These are phyloP conservation scores for Leucoraja ocellata DNA, from an alignment of 2,797 vertebrate species.

Conservation along the genomic window DNA sequence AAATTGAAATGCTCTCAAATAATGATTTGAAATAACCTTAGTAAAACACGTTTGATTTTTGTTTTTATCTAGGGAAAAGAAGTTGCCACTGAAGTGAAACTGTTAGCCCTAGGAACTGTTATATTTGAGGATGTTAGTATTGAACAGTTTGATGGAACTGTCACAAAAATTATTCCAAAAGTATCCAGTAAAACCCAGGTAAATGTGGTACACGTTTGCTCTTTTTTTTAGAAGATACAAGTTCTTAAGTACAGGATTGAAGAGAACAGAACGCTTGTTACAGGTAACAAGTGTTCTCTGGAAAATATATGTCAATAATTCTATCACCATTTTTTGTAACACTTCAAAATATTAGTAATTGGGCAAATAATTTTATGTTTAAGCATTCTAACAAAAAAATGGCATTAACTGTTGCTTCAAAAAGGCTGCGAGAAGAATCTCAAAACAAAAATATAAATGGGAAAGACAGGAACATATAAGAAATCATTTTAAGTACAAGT, in stretches of 20 bases:
- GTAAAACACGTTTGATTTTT: neutral
- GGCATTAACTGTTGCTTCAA: no score
- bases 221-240: neutral
- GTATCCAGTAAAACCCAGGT: slow-evolving; percentile 97
- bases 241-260: neutral
- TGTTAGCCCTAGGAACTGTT: slow-evolving; percentile 93
- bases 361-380: neutral
- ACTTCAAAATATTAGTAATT: no score
- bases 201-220: slow-evolving; percentile 28
- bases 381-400: neutral
- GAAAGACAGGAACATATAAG: neutral
- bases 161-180: slow-evolving; percentile 96
- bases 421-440: neutral
- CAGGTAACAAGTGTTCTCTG: no score
- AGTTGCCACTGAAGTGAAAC: slow-evolving; percentile 93
- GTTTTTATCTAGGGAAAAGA: slow-evolving; percentile 79
- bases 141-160: slow-evolving; percentile 95
- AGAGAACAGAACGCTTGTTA: neutral
- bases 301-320: neutral
- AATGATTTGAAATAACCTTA: neutral
- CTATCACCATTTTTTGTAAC: no score
- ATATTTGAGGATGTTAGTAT: slow-evolving; percentile 99
- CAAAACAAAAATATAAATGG: neutral
- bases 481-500: neutral
- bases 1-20: neutral